Conservation (phyloP, 2,797 vertebrate genomes). For the Clamator glandarius region DNA sequence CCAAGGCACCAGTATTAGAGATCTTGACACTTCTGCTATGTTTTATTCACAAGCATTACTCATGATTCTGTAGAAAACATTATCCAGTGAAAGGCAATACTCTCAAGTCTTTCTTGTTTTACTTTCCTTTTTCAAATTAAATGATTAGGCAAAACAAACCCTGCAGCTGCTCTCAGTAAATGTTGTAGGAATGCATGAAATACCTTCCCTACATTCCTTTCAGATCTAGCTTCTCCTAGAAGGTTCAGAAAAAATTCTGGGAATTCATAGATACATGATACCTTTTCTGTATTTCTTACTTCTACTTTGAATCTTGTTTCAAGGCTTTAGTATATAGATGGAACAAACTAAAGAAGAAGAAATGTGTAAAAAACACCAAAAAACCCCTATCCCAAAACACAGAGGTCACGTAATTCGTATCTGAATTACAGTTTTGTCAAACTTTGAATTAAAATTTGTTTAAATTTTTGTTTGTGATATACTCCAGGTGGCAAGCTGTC, state of each 20-base stretch:
- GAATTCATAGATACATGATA: background rate
- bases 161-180: background rate
- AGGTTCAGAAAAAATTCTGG: background rate
- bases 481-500: background rate
- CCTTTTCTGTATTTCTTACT: background rate
- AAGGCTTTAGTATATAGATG: background rate
- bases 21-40: background rate
- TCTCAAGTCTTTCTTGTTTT: background rate
- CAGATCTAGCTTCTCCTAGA: background rate
- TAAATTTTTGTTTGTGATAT: background rate
- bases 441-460: background rate
- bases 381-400: background rate
- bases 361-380: background rate
- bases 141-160: background rate
- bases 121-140: background rate
- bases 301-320: background rate
- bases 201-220: background rate
- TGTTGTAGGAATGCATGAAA: background rate
- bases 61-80: background rate
- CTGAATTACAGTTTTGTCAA: background rate
- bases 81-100: background rate
- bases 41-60: background rate
- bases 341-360: background rate
- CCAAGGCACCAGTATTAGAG: background rate
- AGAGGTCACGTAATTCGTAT: background rate